These are phyloP conservation scores for Pomatostomus ruficeps DNA, from an alignment of 2,113 vertebrate species.

Conservation along the genomic window DNA sequence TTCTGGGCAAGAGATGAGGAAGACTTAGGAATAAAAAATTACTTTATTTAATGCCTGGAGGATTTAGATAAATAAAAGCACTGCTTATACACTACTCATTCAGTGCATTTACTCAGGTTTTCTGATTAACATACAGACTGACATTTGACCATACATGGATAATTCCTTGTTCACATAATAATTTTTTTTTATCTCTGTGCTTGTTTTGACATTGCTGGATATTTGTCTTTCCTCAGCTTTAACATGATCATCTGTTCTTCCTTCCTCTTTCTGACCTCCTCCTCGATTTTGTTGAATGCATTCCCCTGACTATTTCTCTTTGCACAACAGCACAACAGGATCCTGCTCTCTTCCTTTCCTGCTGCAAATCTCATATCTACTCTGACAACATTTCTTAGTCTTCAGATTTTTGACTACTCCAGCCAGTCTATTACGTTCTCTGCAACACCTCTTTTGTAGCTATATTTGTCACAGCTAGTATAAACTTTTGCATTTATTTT, in stretches of 20 bases:
- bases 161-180: neutral
- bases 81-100: neutral
- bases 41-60: neutral
- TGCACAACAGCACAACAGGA: neutral
- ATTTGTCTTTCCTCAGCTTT: neutral
- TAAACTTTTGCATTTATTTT: neutral
- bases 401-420: neutral
- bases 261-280: neutral
- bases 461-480: neutral
- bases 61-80: neutral
- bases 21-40: neutral
- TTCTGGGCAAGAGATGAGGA: neutral
- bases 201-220: neutral
- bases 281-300: fast-evolving
- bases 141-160: neutral
- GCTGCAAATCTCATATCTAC: neutral
- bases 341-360: neutral
- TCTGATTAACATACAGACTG: neutral
- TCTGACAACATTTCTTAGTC: neutral
- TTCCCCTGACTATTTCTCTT: neutral
- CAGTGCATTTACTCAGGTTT: neutral
- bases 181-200: neutral
- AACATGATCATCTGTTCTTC: neutral
- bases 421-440: fast-evolving
- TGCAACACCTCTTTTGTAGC: neutral